A percentile compares a stretch with the other conserved stretches of the same genome.
Evolutionary conservation across 1,140 invertebrate genomes (phyloP).

Genomic region (Ceratina calcarata): DNA sequence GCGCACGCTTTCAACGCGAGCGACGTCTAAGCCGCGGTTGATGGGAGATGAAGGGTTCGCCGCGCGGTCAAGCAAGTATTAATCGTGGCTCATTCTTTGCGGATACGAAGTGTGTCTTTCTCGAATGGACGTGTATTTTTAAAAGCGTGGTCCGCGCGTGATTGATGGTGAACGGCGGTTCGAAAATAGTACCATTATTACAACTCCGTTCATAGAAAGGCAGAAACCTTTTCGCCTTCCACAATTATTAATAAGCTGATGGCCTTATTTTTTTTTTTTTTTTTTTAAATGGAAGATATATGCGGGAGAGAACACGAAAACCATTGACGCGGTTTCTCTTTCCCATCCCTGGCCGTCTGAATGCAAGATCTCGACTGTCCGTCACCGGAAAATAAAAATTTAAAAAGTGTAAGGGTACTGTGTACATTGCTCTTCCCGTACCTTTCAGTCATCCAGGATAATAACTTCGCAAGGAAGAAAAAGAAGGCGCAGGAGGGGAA

Average conservation of each 20-base stretch:
- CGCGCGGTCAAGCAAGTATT: not conserved
- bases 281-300: not conserved
- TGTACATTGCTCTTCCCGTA: not conserved
- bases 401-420: not conserved
- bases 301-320: not conserved
- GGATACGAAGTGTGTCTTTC: not conserved
- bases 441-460: slow-evolving; percentile 2
- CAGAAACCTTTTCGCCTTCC: not conserved
- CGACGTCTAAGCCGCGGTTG: not conserved
- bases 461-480: not conserved
- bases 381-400: slow-evolving; percentile 4
- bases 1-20: not conserved
- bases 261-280: not conserved
- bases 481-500: not conserved
- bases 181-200: not conserved
- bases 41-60: slow-evolving; percentile 9
- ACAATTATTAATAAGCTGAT: not conserved
- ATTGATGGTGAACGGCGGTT: not conserved
- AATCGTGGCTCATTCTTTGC: slow-evolving; percentile 4
- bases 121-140: slow-evolving; percentile 2
- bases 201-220: not conserved
- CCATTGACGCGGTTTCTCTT: not conserved
- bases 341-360: not conserved
- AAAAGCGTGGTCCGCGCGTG: not conserved
- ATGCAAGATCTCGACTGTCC: not conserved